These are phyloP conservation scores for Aplysina aerophoba DNA, from an alignment of 37 sponge, comb jelly and placozoan species.

Conservation along the genomic window DNA sequence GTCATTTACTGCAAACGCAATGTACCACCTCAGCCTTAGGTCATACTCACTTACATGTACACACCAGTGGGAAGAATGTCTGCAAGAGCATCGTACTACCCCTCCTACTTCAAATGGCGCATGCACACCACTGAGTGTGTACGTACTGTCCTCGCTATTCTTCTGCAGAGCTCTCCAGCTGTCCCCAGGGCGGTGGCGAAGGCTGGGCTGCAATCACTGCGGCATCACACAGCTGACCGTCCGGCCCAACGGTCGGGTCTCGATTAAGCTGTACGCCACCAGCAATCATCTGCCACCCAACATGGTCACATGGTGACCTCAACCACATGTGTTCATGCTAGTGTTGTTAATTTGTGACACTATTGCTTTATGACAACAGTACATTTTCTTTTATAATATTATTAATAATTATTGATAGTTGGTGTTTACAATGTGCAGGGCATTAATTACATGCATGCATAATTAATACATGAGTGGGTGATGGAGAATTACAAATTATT, in stretches of 20 bases:
- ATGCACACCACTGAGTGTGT: too few relatives aligned
- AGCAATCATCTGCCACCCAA: conserved; percentile 88
- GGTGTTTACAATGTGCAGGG: background rate
- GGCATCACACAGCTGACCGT: conserved; percentile 81
- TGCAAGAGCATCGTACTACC: too few relatives aligned
- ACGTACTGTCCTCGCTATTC: too few relatives aligned
- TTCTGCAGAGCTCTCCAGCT: conserved; percentile 88
- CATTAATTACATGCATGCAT: background rate
- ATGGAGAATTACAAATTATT: background rate
- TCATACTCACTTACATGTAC: too few relatives aligned
- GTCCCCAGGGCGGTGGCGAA: conserved; percentile 94
- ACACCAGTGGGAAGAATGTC: too few relatives aligned
- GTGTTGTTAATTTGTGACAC: background rate
- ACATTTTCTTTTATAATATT: too few relatives aligned
- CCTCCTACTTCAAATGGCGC: too few relatives aligned
- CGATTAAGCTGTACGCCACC: conserved; percentile 73
- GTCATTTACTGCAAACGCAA: too few relatives aligned
- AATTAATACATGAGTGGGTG: background rate
- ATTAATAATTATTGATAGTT: background rate
- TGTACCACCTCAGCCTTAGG: too few relatives aligned
- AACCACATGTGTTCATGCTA: too few relatives aligned
- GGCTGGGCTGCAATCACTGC: conserved; percentile 87
- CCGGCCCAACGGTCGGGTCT: conserved; percentile 85
- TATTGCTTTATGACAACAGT: background rate
- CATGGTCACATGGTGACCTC: conserved; percentile 74